Conservation (phyloP, 2,888 invertebrate genomes). For the Oscheius sp. region DNA sequence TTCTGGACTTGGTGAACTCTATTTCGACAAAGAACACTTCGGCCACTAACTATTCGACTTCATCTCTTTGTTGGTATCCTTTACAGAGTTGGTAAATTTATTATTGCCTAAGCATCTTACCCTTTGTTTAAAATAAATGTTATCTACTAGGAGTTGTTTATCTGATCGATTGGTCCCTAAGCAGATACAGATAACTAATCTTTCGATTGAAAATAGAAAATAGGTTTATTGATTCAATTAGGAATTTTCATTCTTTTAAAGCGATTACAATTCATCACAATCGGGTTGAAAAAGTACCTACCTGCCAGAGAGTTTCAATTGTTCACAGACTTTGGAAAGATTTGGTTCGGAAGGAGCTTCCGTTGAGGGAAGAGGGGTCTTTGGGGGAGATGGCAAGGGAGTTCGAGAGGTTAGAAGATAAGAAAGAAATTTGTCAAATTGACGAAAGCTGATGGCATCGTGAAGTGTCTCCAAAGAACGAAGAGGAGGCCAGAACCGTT, state of each 20-base stretch:
- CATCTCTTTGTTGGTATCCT: background rate
- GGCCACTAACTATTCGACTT: background rate
- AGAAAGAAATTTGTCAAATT: conserved; percentile 49
- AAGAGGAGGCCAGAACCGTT: conserved; percentile 85
- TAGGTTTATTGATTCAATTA: too few relatives aligned
- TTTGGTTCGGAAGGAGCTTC: conserved; percentile 1
- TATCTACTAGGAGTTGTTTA: background rate
- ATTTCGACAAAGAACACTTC: conserved; percentile 75
- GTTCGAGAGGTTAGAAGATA: conserved; percentile 41
- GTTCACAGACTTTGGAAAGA: conserved; percentile 7
- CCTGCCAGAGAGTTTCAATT: too few relatives aligned
- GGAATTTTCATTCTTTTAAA: too few relatives aligned
- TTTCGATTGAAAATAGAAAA: too few relatives aligned
- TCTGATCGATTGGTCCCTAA: background rate
- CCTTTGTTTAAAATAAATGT: background rate
- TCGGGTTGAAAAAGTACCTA: too few relatives aligned
- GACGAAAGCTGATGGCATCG: conserved; percentile 74
- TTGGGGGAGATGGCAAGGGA: conserved; percentile 52
- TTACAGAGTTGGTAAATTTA: too few relatives aligned
- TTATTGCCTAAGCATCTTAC: too few relatives aligned
- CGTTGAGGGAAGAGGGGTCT: conserved; percentile 38
- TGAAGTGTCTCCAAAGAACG: conserved; percentile 95
- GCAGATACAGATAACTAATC: background rate
- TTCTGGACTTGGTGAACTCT: conserved; percentile 75
- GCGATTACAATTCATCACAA: too few relatives aligned